Base-by-base conservation (phyloP, 2,797 vertebrate genomes). In the Etheostoma nigrum region DNA sequence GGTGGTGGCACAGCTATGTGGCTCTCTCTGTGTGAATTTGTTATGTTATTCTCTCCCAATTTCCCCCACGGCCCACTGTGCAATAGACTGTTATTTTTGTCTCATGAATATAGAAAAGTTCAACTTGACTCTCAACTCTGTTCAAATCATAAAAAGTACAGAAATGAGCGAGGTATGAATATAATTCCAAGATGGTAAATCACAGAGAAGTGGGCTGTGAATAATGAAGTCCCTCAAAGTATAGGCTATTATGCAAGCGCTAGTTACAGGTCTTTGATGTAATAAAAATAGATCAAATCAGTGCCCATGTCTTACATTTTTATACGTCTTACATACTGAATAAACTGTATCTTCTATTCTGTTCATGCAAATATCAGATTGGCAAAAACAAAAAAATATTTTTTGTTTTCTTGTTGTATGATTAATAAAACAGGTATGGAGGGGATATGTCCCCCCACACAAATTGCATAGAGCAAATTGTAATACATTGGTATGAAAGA, bases 41-140 rank as follows among this genome's bases (percentile, higher is more conserved):
- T 90, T 91, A 77, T 78, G 86, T 91, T 90, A 89, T 92, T 92
- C 88, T 90, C 87, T 89, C 78, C 76, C 70, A 72, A 83, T 91
- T 88, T 21, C 82, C 74, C 86, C 78, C 83, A 84, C 86, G 82
- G 79, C 83, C 84, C 86, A 77, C 72, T 72, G 68, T 69, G 75
- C 67, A 79, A 81, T 76, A 86, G 75, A 79, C 85, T 81, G 77
- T 86, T 87, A 86, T 91, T 92, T 93, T 84, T 44, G 79, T 80
- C 81, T 88, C 81, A 90, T 91, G 85, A 92, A 93, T 92, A 89
- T 83, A 88, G 86, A 87, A 88, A 86, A 83, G 76, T 89, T 89
- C 79, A 78, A 88, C 87, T 82, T 86, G 82, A 87, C 83, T 88
- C 84, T 91, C 85, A 86, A 74, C 78, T 90, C 82, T 73, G 70